phyloP scores from a whole-genome alignment of 2,113 vertebrate genomes.

The Sphyrna mokarran region DNA sequence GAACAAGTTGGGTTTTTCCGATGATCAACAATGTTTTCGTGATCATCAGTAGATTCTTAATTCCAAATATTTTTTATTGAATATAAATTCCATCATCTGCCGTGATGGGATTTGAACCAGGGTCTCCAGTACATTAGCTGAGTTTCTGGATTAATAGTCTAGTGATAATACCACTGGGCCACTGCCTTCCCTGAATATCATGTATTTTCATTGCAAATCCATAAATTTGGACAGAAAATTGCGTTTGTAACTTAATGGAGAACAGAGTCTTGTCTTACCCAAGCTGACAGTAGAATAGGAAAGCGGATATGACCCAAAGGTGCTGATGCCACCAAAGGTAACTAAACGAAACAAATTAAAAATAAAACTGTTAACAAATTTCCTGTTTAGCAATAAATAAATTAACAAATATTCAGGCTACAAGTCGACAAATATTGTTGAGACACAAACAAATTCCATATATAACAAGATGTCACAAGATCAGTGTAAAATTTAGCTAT shows the following conservation, averaged over 20 bases:
- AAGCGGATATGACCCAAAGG: slow-evolving; percentile 45
- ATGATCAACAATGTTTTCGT: no score
- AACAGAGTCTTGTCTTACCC: slow-evolving; percentile 45
- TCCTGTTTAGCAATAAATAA: background rate
- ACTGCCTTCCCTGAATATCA: no score
- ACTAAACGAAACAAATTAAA: slow-evolving; percentile 40
- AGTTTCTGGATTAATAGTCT: no score
- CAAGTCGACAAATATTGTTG: background rate
- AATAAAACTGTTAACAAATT: slow-evolving; percentile 14
- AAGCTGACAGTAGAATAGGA: slow-evolving; percentile 47
- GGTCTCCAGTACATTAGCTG: no score
- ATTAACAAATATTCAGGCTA: background rate
- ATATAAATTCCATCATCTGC: no score
- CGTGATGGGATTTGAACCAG: no score
- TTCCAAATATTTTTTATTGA: no score
- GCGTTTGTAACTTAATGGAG: background rate
- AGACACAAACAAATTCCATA: background rate
- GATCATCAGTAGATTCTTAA: no score
- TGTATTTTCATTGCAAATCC: background rate
- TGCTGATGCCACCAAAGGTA: slow-evolving; percentile 53
- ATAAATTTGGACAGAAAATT: background rate
- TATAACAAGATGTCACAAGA: background rate
- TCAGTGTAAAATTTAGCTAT: background rate
- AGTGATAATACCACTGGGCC: no score
- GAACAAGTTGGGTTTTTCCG: no score